These are phyloP conservation scores for Lithophane socia DNA, from an alignment of 2,888 invertebrate genomes.

Conservation along the genomic window DNA sequence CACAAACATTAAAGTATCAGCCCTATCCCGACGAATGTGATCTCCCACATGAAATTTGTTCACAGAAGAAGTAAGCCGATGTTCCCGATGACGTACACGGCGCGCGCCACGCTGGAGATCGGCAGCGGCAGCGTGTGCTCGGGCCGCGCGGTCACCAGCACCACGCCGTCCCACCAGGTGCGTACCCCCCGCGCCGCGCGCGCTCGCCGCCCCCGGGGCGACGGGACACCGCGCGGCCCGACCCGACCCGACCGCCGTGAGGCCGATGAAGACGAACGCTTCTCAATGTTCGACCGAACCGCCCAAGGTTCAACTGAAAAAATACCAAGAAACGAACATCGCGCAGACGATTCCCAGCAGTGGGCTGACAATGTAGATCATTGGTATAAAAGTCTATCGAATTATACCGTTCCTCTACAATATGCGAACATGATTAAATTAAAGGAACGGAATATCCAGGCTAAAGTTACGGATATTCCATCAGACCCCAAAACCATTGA, in stretches of 20 bases:
- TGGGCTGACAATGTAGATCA: constrained; percentile 62
- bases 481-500: not conserved
- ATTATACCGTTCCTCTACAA: constrained; percentile 35
- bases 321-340: constrained; percentile 10
- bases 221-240: constrained; percentile 71
- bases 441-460: not conserved
- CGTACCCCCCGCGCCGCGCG: constrained; percentile 72
- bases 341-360: constrained; percentile 31
- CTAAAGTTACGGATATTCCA: constrained; percentile 2
- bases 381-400: constrained; percentile 63
- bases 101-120: constrained; percentile 89
- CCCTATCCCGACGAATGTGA: constrained; percentile 23
- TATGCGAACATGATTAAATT: constrained; percentile 21
- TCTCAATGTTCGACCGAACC: not conserved
- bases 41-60: constrained; percentile 67
- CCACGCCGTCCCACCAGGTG: constrained; percentile 89
- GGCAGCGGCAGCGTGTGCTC: constrained; percentile 87
- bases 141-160: constrained; percentile 89
- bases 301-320: constrained; percentile 5
- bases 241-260: constrained; percentile 1
- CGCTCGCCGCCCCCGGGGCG: too few species aligned
- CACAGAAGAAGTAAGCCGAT: constrained; percentile 86
- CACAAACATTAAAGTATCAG: not conserved
- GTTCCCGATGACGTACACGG: constrained; percentile 89
- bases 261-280: constrained; percentile 13